Base-by-base conservation (phyloP, 2,797 vertebrate species). In the Nasua narica region DNA sequence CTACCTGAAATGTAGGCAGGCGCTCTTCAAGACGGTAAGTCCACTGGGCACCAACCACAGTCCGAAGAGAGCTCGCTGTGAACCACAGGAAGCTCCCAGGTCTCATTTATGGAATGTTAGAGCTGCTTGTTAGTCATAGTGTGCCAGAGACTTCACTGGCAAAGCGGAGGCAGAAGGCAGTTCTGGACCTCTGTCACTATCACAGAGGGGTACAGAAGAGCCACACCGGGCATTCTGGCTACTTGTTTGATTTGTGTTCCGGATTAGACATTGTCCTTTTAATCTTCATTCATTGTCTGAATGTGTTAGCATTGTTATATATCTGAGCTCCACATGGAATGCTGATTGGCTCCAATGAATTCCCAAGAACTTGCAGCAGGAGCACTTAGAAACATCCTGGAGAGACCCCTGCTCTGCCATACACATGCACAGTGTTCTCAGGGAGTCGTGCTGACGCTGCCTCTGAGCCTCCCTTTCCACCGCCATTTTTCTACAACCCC, bases 251-350 rank as follows among this genome's bases (percentile, higher is more conserved):
- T 48, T 76, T 88, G 67, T 62, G 19, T 88, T 46, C 58, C 40
- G 10, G 23, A 69, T 70, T 92, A 52, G 27, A 56, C 65, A 56
- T 56, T 29, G 40, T 69, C 23, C 23, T 91, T 96, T 97, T 67
- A 72, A 67, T 89, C 23, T 60, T 91, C 94, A 43, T 46, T 76
- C 18, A 21, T 91, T 94, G 52, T 96, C 95, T 90, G 76, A 83
- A 11, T 91, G 72, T 92, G 29, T 89, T 89, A 27, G 13, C 62
- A 72, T 52, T 86, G 82, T 79, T 84, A 15, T 67, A 40, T 86
- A 85, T 85, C 52, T 65, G 83, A 40, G 40, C 9, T 67, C 67
- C 56, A 37, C 7, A 56, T 21, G 83, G 79, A 96, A 91, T 90
- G 84, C 65, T 29, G 29, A 82, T 93, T 87, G 96, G 69, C 16